Base-by-base conservation (phyloP, 2,113 vertebrate genomes). In the Meleagris gallopavo region DNA sequence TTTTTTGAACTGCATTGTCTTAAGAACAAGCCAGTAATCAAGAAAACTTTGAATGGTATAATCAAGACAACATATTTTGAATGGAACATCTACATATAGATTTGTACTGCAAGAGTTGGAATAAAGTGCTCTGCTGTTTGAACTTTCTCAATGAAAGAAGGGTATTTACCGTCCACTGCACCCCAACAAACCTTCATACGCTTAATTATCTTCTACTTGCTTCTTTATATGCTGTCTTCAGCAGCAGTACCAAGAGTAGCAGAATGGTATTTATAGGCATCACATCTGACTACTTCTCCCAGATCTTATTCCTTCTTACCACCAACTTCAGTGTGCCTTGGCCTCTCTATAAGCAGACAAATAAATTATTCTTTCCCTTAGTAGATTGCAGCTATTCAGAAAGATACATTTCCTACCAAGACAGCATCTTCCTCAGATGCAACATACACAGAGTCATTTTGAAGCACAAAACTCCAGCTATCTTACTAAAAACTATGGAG, bases 401-500 rank as follows among this genome's bases (percentile, higher is more conserved):
- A 41, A 79, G 67, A 78, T 30, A 54, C 21, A 70, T 65, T 91
- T 90, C 60, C 61, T 83, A 27, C 40, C 64, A 86, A 89, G 58
- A 46, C 48, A 61, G 41, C 34, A n/a, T 55, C 27, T 54, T 71
- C n/a, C n/a, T 75, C 54, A 71, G n/a, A 67, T 40, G 20, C 27
- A 67, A 48, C 21, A 93, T 58, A 88, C 76, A 89, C 76, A 89
- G 55, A 61, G 77, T 94, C 90, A 88, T 94, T 54, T 83, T 75
- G 25, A 52, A 88, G 60, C 52, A 76, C 84, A 93, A 90, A 95
- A 90, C 89, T 81, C 86, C 81, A 84, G 45, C 14, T 81, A 41
- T 86, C 45, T 93, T 93, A 80, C 32, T 72, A 86, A 93, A 93
- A 93, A 78, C 45, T 86, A 41, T 69, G 73, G 71, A 77, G 83